phyloP scores from a whole-genome alignment of 1,140 invertebrate species.

The Zaprionus vittiger region DNA sequence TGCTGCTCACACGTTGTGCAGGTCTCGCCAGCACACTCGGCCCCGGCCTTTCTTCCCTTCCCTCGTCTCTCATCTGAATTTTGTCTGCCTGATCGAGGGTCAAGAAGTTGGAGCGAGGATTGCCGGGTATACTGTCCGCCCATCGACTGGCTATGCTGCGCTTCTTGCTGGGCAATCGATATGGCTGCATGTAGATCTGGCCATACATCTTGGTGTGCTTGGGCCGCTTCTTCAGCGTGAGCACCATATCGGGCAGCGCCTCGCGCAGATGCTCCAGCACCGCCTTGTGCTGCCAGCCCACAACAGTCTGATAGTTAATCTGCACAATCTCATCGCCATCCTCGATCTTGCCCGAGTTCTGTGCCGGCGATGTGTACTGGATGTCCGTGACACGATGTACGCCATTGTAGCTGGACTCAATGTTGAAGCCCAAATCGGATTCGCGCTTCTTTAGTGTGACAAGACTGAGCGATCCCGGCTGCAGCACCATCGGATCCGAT shows the following conservation, averaged over 20 bases:
- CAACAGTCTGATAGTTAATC: conserved; percentile 96
- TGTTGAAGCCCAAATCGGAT: conserved; percentile 92
- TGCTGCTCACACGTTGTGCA: neutral
- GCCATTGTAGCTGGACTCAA: conserved; percentile 93
- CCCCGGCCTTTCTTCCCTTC: conserved; percentile 70
- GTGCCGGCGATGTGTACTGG: conserved; percentile 92
- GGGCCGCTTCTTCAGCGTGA: conserved; percentile 94
- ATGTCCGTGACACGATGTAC: conserved; percentile 92
- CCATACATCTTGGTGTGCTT: conserved; percentile 93
- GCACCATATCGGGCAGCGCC: conserved; percentile 91
- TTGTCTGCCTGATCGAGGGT: conserved; percentile 87
- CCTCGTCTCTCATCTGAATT: neutral
- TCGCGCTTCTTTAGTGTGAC: conserved; percentile 94
- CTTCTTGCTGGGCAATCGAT: conserved; percentile 91
- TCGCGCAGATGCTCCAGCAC: conserved; percentile 91
- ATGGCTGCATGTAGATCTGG: conserved; percentile 92
- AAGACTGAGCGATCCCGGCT: conserved; percentile 93
- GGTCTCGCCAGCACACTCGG: conserved; percentile 19
- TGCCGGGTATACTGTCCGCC: conserved; percentile 87
- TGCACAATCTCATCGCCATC: conserved; percentile 97
- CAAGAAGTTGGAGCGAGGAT: conserved; percentile 88
- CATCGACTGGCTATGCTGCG: conserved; percentile 87
- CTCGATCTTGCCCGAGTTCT: conserved; percentile 95
- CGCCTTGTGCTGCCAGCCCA: conserved; percentile 94
- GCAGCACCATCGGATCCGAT: conserved; percentile 93